Conservation (phyloP, 2,888 invertebrate genomes). For the Lapara coniferarum region DNA sequence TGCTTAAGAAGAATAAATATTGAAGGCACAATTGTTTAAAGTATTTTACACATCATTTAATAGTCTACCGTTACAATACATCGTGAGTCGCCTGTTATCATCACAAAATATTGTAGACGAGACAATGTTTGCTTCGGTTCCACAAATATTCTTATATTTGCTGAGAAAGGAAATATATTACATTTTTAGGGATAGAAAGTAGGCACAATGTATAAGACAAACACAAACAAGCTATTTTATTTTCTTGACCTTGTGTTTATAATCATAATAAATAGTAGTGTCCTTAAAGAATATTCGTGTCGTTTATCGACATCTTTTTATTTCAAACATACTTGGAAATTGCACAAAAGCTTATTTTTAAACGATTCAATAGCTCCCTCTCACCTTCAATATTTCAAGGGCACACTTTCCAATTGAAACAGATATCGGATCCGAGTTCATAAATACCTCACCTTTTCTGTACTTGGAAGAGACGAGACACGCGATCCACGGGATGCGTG, state of each 20-base stretch:
- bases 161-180: slow-evolving; percentile 10
- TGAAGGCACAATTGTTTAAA: background rate
- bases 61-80: background rate
- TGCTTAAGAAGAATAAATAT: background rate
- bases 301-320: background rate
- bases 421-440: slow-evolving; percentile 49
- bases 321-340: background rate
- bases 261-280: background rate
- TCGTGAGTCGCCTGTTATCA: background rate
- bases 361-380: slow-evolving; percentile 3
- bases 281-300: background rate
- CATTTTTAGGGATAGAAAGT: slow-evolving; percentile 2
- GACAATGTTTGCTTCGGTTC: slow-evolving; percentile 12
- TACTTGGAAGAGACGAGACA: slow-evolving; percentile 41
- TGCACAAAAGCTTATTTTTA: background rate
- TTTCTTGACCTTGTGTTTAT: background rate
- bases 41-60: background rate
- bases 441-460: slow-evolving; percentile 50
- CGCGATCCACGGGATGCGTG: slow-evolving; percentile 53
- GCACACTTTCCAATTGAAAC: slow-evolving; percentile 45
- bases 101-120: slow-evolving; percentile 3
- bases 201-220: slow-evolving; percentile 6
- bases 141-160: slow-evolving; percentile 23
- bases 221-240: slow-evolving; percentile 11
- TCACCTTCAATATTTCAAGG: slow-evolving; percentile 42